phyloP scores from a whole-genome alignment of 2,888 invertebrate species.

The Phlogophora meticulosa region DNA sequence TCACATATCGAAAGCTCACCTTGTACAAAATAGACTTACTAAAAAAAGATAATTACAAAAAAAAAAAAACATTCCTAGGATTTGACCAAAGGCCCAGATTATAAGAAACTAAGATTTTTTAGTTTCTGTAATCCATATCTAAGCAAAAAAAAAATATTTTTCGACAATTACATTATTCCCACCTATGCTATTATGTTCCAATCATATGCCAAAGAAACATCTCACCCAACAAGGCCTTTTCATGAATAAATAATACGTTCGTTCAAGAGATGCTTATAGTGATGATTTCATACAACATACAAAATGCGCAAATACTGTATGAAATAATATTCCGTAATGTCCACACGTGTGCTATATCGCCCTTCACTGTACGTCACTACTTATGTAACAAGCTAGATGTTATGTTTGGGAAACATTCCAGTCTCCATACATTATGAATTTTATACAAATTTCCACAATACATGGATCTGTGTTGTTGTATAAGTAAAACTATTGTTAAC shows the following conservation, averaged over 20 bases:
- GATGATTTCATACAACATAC: constrained; percentile 23
- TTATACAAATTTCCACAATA: constrained; percentile 21
- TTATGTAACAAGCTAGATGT: neutral
- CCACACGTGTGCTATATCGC: neutral
- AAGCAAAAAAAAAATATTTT: no score
- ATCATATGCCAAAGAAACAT: neutral
- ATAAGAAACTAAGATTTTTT: no score
- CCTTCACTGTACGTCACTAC: neutral
- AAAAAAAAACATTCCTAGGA: no score
- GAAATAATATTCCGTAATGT: neutral
- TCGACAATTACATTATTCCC: no score
- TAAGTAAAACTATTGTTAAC: constrained; percentile 20
- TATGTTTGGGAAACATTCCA: constrained; percentile 51
- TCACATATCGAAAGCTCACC: neutral
- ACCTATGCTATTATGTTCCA: neutral
- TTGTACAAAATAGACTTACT: neutral
- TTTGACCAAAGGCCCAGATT: no score
- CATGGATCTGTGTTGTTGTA: constrained; percentile 11
- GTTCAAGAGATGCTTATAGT: neutral
- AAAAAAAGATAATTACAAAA: no score
- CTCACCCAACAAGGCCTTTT: neutral
- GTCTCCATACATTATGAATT: constrained; percentile 1
- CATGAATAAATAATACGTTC: neutral
- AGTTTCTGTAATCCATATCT: no score
- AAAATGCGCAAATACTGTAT: neutral